Conservation (phyloP, 2,113 vertebrate genomes). For the Crotalus tigris region DNA sequence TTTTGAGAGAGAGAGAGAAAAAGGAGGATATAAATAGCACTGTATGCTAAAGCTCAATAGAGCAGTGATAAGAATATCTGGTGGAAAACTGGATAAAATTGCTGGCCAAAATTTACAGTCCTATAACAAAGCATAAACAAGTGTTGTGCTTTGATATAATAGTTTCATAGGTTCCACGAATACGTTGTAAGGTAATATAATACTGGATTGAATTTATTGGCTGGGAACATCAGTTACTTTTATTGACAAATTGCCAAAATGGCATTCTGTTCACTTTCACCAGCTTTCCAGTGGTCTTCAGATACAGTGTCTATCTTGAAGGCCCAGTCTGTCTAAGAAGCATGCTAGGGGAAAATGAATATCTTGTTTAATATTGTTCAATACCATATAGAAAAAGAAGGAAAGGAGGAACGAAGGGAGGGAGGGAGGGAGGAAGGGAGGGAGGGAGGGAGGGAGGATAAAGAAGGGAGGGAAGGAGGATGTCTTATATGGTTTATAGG, state of each 20-base stretch:
- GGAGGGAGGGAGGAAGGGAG: no score
- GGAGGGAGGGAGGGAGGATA: background rate
- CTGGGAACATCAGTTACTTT: background rate
- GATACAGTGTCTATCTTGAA: background rate
- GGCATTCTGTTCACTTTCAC: background rate
- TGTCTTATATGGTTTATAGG: slow-evolving; percentile 42
- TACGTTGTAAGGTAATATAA: background rate
- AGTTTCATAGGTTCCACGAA: background rate
- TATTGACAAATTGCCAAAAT: background rate
- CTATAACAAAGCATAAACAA: background rate
- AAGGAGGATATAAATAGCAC: background rate
- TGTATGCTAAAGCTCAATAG: background rate
- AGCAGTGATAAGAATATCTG: background rate
- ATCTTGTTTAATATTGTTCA: slow-evolving; percentile 52
- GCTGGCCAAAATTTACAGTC: background rate
- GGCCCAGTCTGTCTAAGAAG: background rate
- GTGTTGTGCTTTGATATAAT: background rate
- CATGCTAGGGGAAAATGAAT: background rate
- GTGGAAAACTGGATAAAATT: background rate
- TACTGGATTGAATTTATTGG: background rate
- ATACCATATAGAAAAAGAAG: slow-evolving; percentile 45
- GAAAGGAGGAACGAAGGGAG: background rate
- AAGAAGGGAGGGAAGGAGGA: background rate
- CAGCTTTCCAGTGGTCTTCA: background rate
- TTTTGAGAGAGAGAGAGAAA: background rate